Percentiles rank a stretch among this genome's conserved stretches.
Conservation (phyloP, 2,113 vertebrate species). For the Gymnorhina tibicen region DNA sequence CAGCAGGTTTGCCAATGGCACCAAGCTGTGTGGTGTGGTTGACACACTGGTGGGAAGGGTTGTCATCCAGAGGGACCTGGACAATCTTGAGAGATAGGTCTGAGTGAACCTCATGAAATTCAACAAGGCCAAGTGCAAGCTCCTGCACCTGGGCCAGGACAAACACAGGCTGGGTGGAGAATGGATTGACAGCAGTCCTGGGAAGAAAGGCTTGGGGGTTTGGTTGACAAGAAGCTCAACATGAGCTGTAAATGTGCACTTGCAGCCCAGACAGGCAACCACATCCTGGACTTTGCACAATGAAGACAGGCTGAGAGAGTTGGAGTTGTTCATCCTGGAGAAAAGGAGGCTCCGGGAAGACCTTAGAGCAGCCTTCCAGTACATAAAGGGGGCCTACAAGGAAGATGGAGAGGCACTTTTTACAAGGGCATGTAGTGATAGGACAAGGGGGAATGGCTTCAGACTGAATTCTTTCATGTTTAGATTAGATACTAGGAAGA, state of each 20-base stretch:
- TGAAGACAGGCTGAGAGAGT: background rate
- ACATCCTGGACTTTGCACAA: background rate
- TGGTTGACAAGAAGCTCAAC: background rate
- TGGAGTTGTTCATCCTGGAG: background rate
- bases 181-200: background rate
- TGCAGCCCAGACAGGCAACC: background rate
- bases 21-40: background rate
- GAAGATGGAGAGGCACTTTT: background rate
- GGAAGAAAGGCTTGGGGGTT: background rate
- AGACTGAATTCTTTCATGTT: background rate
- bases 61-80: background rate
- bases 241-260: background rate
- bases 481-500: background rate
- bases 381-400: background rate
- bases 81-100: background rate
- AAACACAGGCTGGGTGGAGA: background rate
- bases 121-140: background rate
- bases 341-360: background rate
- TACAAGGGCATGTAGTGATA: background rate
- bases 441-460: background rate
- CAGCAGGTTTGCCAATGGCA: background rate
- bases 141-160: background rate
- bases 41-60: background rate
- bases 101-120: background rate
- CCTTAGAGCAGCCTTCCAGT: background rate